Conservation (phyloP, 2,113 vertebrate species). For the Cyanoramphus novaezelandiae region DNA sequence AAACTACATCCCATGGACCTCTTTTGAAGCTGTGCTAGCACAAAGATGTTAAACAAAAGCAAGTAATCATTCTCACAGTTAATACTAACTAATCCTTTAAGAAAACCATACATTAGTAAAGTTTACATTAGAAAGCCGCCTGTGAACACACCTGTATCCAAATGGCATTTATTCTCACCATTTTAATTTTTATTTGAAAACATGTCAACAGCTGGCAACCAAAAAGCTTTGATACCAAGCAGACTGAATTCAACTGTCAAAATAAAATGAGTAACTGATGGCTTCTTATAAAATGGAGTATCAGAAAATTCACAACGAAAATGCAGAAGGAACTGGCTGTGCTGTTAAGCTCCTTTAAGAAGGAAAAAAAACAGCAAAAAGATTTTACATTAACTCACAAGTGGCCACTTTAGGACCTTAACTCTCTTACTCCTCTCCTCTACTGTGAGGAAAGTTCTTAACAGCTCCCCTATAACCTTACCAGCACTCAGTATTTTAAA, state of each 20-base stretch:
- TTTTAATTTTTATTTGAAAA: not conserved
- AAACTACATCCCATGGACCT: not conserved
- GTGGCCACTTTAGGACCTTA: not conserved
- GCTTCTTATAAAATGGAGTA: not conserved
- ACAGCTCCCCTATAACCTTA: not conserved
- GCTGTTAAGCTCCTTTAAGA: not conserved
- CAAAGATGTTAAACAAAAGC: not conserved
- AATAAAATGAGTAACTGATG: not conserved
- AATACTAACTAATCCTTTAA: not conserved
- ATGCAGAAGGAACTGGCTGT: not conserved
- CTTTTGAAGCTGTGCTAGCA: not conserved
- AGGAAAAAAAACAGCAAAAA: not conserved
- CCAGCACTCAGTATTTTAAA: not conserved
- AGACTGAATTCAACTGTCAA: not conserved
- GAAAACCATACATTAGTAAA: not conserved
- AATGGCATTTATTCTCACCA: not conserved
- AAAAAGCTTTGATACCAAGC: not conserved
- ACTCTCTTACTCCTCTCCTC: not conserved
- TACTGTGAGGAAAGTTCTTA: not conserved
- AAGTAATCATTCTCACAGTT: not conserved
- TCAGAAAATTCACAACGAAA: not conserved
- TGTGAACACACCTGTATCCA: not conserved
- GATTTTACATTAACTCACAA: not conserved
- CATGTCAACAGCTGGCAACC: not conserved
- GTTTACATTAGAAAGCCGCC: not conserved